Evolutionary conservation across 2,113 vertebrate genomes (phyloP), one percentile per base, ranked within the genome.

Genomic region (Sebastes fasciatus): DNA sequence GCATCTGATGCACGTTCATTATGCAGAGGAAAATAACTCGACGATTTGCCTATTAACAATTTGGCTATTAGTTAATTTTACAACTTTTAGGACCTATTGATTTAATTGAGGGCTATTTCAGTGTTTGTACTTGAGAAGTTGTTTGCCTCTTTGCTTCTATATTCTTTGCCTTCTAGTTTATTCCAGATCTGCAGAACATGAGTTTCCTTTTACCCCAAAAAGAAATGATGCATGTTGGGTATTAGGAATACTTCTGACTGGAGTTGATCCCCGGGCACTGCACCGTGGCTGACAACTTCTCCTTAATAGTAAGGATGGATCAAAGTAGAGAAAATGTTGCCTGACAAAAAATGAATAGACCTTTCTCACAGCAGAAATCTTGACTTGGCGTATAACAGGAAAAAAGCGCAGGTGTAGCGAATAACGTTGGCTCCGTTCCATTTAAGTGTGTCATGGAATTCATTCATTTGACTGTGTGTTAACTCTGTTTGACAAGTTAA

Each of bases 241-340:
- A 17, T 40, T 5, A 10, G 51, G 69, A 75, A 23, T 6, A 17
- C n/a, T 43, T 46, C 16, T 10, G 19, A 19, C 63, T 67, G 40
- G 67, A 73, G 76, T 60, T 63, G 72, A 78, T 63, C 79, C 52
- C 54, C 26, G 3, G 8, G 63, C 23, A 8, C 34, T 26, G 21
- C 21, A 26, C 6, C 21, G 0, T 14, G 58, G 70, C 65, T 76
- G 43, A 40, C 58, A 54, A 67, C 65, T 67, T 58, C 57, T 60
- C 58, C 60, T 57, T 49, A 68, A 66, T 69, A 45, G 63, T 60
- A 46, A 26, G 14, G 51, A 45, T n/a, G 70, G 78, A 77, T 84
- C 54, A 86, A 69, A 90, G 70, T 8, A 62, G 42, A 54, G 78
- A 13, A 83, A 77, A 52, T 61, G 43, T 55, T 66, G 45, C 43